Conservation (phyloP, 2,113 vertebrate genomes). For the Alces alces region DNA sequence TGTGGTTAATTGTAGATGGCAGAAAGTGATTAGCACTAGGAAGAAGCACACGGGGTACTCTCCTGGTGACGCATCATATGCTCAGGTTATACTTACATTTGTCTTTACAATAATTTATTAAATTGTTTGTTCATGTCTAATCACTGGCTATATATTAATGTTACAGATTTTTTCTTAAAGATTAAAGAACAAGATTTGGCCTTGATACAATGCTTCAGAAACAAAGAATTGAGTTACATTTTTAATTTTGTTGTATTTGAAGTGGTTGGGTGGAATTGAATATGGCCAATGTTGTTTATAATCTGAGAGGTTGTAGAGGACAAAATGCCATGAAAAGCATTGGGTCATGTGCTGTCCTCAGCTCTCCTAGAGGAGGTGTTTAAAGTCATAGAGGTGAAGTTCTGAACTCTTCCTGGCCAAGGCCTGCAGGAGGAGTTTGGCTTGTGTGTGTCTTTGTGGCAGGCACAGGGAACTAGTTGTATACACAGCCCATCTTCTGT, state of each 20-base stretch:
- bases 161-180: neutral
- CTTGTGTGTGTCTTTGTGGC: neutral
- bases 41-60: rapidly evolving
- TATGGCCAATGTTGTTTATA: neutral
- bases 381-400: neutral
- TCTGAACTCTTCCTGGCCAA: neutral
- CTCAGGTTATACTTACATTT: neutral
- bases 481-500: neutral
- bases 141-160: neutral
- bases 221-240: neutral
- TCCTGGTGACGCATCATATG: neutral
- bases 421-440: neutral
- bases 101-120: neutral
- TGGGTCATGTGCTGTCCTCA: neutral
- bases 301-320: neutral
- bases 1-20: neutral
- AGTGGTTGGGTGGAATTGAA: neutral
- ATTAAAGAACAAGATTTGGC: neutral
- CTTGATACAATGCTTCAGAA: neutral
- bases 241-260: neutral
- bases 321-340: neutral
- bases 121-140: neutral
- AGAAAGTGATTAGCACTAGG: neutral
- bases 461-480: neutral
- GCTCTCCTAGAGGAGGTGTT: neutral